Conservation (phyloP, 2,797 vertebrate genomes). For the Merluccius polli region DNA sequence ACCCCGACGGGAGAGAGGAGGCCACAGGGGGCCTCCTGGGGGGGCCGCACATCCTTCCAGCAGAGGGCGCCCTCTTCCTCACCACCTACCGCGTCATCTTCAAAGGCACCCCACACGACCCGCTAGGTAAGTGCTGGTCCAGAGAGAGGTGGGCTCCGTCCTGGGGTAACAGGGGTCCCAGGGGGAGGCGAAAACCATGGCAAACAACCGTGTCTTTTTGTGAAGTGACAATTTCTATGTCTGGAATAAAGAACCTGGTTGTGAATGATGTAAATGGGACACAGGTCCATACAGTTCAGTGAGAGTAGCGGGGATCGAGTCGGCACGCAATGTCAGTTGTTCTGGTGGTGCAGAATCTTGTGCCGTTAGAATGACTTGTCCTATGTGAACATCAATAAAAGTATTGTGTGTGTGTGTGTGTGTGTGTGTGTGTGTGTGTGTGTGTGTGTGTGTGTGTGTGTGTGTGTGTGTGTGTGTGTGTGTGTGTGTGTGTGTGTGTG, state of each 20-base stretch:
- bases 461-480: no score
- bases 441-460: neutral
- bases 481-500: neutral
- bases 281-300: neutral
- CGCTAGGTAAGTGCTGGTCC: constrained; percentile 77
- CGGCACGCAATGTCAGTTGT: neutral
- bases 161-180: neutral
- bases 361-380: no score
- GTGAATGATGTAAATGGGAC: neutral
- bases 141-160: neutral
- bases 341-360: neutral
- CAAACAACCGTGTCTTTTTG: neutral
- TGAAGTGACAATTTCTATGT: neutral
- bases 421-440: neutral
- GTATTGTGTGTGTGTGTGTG: no score
- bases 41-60: constrained; percentile 94
- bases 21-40: constrained; percentile 91
- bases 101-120: constrained; percentile 94
- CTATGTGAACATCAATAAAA: no score
- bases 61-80: constrained; percentile 97
- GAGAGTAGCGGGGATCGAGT: neutral
- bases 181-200: neutral
- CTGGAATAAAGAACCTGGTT: neutral
- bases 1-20: constrained; percentile 93
- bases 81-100: constrained; percentile 97